These are phyloP conservation scores for Thymallus thymallus DNA, from an alignment of 2,113 vertebrate species.

Conservation along the genomic window DNA sequence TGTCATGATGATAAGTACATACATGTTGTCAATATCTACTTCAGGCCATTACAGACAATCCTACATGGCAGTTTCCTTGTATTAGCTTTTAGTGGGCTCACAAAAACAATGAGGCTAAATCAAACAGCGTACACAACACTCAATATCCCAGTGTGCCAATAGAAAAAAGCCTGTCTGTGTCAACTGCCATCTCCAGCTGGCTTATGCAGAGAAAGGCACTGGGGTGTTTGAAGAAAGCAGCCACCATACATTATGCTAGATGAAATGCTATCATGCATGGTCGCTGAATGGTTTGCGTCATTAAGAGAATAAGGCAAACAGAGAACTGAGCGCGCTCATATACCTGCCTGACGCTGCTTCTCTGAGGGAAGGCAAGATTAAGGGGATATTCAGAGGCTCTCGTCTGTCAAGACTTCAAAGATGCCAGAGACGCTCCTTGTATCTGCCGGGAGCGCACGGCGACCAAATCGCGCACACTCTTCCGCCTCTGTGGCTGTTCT, in stretches of 20 bases:
- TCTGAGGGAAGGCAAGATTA: constrained; percentile 74
- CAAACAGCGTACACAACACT: constrained; percentile 62
- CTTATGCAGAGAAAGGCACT: constrained; percentile 45
- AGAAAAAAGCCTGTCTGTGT: constrained; percentile 27
- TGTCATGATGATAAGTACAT: constrained; percentile 19
- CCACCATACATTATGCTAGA: constrained; percentile 72
- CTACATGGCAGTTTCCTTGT: constrained; percentile 67
- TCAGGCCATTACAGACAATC: constrained; percentile 60
- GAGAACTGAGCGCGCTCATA: constrained; percentile 48
- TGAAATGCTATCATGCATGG: constrained; percentile 75
- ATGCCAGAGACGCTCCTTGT: constrained; percentile 72
- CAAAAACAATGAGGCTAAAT: constrained; percentile 71
- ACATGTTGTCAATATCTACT: constrained; percentile 10
- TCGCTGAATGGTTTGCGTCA: constrained; percentile 79
- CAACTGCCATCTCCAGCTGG: constrained; percentile 45
- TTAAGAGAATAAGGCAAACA: constrained; percentile 73
- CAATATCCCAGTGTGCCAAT: constrained; percentile 58
- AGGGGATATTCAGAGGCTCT: constrained; percentile 76
- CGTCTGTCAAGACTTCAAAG: constrained; percentile 80
- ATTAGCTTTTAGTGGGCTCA: constrained; percentile 68
- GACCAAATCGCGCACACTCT: constrained; percentile 75
- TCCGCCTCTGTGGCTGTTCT: constrained; percentile 73
- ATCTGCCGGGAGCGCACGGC: constrained; percentile 67
- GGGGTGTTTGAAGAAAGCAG: constrained; percentile 70
- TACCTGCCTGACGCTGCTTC: constrained; percentile 19